A percentile compares a stretch with the other conserved stretches of the same genome.
phyloP scores from a whole-genome alignment of 2,113 vertebrate species.

The Elaphurus davidianus region DNA sequence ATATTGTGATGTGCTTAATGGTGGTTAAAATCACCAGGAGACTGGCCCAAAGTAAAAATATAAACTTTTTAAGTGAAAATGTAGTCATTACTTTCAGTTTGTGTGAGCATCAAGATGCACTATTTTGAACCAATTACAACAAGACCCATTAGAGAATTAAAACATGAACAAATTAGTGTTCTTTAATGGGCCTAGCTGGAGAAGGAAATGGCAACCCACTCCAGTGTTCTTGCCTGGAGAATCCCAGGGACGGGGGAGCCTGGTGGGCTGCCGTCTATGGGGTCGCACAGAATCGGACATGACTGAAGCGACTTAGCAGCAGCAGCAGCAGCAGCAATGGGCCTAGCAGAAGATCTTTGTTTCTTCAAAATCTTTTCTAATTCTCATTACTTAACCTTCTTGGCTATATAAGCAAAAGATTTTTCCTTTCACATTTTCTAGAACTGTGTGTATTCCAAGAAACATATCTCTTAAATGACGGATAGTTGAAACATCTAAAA shows the following conservation, averaged over 20 bases:
- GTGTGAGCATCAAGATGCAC: constrained; percentile 64
- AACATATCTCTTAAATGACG: constrained; percentile 61
- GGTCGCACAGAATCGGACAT: no score
- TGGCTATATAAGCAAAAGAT: constrained; percentile 67
- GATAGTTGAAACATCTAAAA: constrained; percentile 64
- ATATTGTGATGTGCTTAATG: constrained; percentile 22
- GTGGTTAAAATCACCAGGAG: constrained; percentile 38
- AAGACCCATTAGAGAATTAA: constrained; percentile 79
- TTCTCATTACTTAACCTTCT: constrained; percentile 72
- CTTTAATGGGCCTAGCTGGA: constrained; percentile 72
- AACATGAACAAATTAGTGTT: constrained; percentile 76
- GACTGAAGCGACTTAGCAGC: no score
- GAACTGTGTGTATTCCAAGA: constrained; percentile 60
- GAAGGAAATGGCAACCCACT: background rate
- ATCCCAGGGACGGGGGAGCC: no score
- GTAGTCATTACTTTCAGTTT: constrained; percentile 50
- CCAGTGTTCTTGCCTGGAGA: no score
- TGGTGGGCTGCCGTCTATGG: no score
- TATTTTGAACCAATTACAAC: constrained; percentile 76
- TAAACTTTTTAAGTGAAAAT: constrained; percentile 53
- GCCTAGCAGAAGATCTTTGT: constrained; percentile 67
- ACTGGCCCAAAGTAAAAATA: constrained; percentile 24
- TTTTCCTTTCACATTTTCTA: constrained; percentile 58
- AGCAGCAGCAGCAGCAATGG: background rate
- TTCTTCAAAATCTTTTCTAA: constrained; percentile 74